phyloP scores from a whole-genome alignment of 2,113 vertebrate genomes.

The Oryzias woworae region DNA sequence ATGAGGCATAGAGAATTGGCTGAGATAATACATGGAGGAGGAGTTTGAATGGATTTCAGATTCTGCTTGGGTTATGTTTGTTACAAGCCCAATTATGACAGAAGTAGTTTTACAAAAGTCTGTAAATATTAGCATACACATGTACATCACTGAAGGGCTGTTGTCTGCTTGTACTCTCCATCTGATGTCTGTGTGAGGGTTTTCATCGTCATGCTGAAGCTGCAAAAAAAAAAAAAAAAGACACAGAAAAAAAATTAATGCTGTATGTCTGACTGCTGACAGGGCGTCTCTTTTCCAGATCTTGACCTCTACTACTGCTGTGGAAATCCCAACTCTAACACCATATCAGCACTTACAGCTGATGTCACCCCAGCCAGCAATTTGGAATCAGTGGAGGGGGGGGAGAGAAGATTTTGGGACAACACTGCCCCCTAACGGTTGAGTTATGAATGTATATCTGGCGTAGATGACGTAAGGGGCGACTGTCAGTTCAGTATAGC shows the following conservation, averaged over 20 bases:
- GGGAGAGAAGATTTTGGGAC: conserved; percentile 26
- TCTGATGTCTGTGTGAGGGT: conserved; percentile 50
- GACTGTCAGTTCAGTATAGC: neutral
- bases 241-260: conserved; percentile 42
- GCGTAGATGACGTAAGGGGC: conserved; percentile 46
- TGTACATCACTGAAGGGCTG: conserved; percentile 27
- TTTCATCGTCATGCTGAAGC: conserved; percentile 34
- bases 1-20: neutral
- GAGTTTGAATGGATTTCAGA: neutral
- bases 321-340: conserved; percentile 58
- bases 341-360: conserved; percentile 55
- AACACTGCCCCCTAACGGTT: conserved; percentile 67
- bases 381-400: neutral
- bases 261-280: conserved; percentile 52
- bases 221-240: conserved; percentile 35
- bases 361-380: conserved; percentile 40
- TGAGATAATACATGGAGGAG: neutral
- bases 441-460: neutral
- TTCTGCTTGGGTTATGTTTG: neutral
- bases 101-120: conserved; percentile 10
- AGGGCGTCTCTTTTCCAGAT: conserved; percentile 38
- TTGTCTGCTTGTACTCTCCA: conserved; percentile 44
- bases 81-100: conserved; percentile 11
- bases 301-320: conserved; percentile 44
- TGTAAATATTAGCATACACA: conserved; percentile 38